Evolutionary conservation across 2,113 vertebrate genomes (phyloP).

Genomic region (Chlorodrepanis virens): DNA sequence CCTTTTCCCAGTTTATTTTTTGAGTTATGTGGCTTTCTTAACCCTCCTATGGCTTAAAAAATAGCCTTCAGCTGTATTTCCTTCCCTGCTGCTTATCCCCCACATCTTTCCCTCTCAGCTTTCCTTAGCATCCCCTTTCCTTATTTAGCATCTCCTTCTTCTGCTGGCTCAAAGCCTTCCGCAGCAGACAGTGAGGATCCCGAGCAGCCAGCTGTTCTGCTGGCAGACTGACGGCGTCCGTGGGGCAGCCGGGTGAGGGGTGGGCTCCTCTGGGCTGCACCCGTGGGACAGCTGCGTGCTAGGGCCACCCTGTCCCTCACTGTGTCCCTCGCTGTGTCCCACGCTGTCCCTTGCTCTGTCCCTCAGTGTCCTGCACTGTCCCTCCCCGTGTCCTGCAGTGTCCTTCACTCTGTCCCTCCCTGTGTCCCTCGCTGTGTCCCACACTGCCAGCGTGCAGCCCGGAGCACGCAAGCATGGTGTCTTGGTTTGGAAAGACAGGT

Average conservation of each 20-base stretch:
- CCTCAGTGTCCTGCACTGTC: neutral
- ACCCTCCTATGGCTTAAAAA: neutral
- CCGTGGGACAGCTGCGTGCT: neutral
- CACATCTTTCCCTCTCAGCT: neutral
- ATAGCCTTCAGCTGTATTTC: neutral
- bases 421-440: neutral
- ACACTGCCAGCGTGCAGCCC: accelerated
- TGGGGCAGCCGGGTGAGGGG: neutral
- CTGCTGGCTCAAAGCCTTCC: neutral
- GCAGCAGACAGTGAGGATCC: neutral
- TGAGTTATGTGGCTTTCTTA: neutral
- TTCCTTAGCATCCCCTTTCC: neutral
- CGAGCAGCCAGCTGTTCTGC: neutral
- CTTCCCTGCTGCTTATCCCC: neutral
- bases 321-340: too few species aligned
- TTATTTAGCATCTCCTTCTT: neutral
- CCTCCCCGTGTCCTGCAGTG: accelerated
- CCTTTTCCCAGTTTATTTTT: neutral
- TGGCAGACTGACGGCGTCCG: accelerated
- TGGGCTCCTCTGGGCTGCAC: neutral
- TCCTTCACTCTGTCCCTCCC: accelerated
- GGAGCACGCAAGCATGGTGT: too few species aligned
- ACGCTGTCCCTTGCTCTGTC: neutral
- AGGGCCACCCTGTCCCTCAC: too few species aligned
- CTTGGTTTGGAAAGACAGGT: too few species aligned